These are phyloP conservation scores for Struthio camelus DNA, from an alignment of 2,113 vertebrate genomes.

Conservation along the genomic window DNA sequence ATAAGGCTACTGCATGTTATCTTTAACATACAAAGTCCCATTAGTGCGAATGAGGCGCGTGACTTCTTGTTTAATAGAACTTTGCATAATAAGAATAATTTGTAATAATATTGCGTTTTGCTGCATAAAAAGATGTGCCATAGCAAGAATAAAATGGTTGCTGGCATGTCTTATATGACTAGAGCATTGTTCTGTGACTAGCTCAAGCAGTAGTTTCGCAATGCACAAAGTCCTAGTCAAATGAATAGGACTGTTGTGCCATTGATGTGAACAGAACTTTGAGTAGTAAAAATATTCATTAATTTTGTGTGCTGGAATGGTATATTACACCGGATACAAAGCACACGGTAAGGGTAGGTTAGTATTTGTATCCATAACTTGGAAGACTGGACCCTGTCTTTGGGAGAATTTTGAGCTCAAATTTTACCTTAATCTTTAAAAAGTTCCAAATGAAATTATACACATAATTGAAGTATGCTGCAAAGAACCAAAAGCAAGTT, in stretches of 20 bases:
- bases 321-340: constrained; percentile 31
- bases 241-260: constrained; percentile 58
- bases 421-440: constrained; percentile 10
- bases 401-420: constrained; percentile 13
- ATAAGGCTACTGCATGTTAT: constrained; percentile 27
- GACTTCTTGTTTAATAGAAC: constrained; percentile 68
- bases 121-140: constrained; percentile 36
- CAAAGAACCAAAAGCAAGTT: constrained; percentile 7
- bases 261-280: constrained; percentile 41
- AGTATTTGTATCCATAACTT: constrained; percentile 4
- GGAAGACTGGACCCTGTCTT: background rate
- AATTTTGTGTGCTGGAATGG: constrained; percentile 50
- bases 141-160: constrained; percentile 40
- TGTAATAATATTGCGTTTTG: constrained; percentile 64
- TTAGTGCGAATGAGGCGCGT: constrained; percentile 49
- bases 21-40: constrained; percentile 60
- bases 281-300: constrained; percentile 53
- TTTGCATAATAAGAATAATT: constrained; percentile 68
- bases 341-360: background rate
- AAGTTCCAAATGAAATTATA: constrained; percentile 11
- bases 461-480: background rate
- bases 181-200: constrained; percentile 55
- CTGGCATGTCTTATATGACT: constrained; percentile 40
- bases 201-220: constrained; percentile 45
- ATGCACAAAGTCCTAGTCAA: constrained; percentile 49